Percentiles rank a stretch among this genome's conserved stretches.
Conservation (phyloP, 2,888 invertebrate species). For the Pinctada fucata region DNA sequence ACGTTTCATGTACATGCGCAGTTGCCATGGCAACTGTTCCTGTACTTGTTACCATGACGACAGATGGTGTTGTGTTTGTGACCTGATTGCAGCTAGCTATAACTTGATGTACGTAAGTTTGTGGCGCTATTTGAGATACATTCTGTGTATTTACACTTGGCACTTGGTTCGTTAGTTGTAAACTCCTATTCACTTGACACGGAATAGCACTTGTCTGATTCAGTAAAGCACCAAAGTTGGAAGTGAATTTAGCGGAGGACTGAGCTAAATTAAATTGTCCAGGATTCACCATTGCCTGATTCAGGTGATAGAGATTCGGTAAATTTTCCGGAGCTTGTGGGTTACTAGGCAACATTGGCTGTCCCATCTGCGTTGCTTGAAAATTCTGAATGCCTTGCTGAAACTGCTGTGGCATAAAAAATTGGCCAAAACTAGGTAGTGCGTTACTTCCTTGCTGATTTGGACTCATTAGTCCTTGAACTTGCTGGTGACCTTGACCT, state of each 20-base stretch:
- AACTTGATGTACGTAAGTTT: slow-evolving; percentile 10
- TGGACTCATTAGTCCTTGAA: not conserved
- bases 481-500: not conserved
- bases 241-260: not conserved
- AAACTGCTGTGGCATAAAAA: slow-evolving; percentile 60
- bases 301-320: not conserved
- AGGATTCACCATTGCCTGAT: slow-evolving; percentile 1
- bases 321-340: not conserved
- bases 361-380: slow-evolving; percentile 47
- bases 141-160: not conserved
- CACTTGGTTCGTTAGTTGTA: not conserved
- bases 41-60: slow-evolving; percentile 45
- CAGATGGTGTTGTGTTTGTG: slow-evolving; percentile 52
- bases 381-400: slow-evolving; percentile 46
- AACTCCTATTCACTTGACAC: slow-evolving; percentile 5
- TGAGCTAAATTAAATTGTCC: slow-evolving; percentile 6
- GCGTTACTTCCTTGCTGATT: slow-evolving; percentile 17
- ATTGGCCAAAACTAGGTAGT: slow-evolving; percentile 66
- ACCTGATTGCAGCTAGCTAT: slow-evolving; percentile 46
- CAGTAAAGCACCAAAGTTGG: slow-evolving; percentile 2
- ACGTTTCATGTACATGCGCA: slow-evolving; percentile 34
- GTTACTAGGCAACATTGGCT: slow-evolving; percentile 21
- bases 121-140: not conserved
- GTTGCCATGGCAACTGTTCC: slow-evolving; percentile 40
- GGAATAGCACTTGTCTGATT: slow-evolving; percentile 1